A percentile compares a stretch with the other conserved stretches of the same genome.
These are phyloP conservation scores for Drosophila neocordata DNA, from an alignment of 1,140 invertebrate genomes.

Conservation along the genomic window DNA sequence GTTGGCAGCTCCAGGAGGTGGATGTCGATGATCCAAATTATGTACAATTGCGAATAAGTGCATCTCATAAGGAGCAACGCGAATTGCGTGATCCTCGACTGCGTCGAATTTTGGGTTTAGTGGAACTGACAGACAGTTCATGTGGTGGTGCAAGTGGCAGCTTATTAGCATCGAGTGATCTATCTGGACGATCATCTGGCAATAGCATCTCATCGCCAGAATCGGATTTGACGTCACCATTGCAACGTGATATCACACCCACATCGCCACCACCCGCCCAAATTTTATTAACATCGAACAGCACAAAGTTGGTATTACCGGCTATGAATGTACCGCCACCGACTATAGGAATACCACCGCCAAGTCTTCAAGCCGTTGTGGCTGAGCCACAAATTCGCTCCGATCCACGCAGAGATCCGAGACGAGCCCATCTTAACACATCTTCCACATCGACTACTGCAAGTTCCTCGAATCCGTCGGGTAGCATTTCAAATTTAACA, in stretches of 20 bases:
- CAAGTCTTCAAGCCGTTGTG: background rate
- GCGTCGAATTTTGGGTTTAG: slow-evolving; percentile 87
- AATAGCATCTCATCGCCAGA: slow-evolving; percentile 59
- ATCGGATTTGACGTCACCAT: slow-evolving; percentile 13
- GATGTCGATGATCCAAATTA: slow-evolving; percentile 90
- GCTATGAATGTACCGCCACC: slow-evolving; percentile 57
- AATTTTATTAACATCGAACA: background rate
- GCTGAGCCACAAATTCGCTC: slow-evolving; percentile 21
- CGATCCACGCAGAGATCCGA: slow-evolving; percentile 64
- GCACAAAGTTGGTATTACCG: slow-evolving; percentile 16
- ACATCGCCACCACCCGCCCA: slow-evolving; percentile 48
- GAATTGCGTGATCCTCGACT: slow-evolving; percentile 88
- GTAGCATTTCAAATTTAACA: background rate
- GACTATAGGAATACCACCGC: slow-evolving; percentile 16
- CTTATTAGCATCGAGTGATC: slow-evolving; percentile 5
- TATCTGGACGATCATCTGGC: background rate
- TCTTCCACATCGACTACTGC: background rate
- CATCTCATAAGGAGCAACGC: slow-evolving; percentile 87
- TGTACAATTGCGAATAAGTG: slow-evolving; percentile 85
- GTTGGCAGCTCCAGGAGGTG: slow-evolving; percentile 86
- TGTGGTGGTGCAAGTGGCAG: background rate
- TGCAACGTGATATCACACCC: slow-evolving; percentile 41
- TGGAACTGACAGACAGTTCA: slow-evolving; percentile 44
- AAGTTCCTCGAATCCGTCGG: background rate
- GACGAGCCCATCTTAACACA: slow-evolving; percentile 50